Conservation (phyloP, 1,140 invertebrate species). For the Condylostylus longicornis region DNA sequence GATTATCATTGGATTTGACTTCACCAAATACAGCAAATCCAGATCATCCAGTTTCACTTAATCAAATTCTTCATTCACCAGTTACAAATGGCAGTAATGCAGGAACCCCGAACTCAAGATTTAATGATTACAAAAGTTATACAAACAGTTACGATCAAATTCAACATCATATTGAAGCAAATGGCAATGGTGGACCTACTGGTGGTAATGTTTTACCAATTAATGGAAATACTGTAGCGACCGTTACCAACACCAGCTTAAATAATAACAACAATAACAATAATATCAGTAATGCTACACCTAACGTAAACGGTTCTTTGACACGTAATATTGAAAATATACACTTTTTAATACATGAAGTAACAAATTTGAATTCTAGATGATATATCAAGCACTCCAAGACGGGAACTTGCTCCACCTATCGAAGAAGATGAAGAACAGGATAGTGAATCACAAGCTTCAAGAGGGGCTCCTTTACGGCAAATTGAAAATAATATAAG, state of each 20-base stretch:
- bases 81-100: too few relatives aligned
- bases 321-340: too few relatives aligned
- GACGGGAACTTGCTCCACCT: constrained; percentile 36
- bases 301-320: too few relatives aligned
- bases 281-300: too few relatives aligned
- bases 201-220: not conserved
- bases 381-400: too few relatives aligned
- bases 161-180: too few relatives aligned
- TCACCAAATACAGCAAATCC: constrained; percentile 3
- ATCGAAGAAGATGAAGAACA: constrained; percentile 49
- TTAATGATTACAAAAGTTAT: not conserved
- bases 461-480: constrained; percentile 35
- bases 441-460: constrained; percentile 32
- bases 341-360: too few relatives aligned
- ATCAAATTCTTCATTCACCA: too few relatives aligned
- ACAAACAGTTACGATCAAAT: not conserved
- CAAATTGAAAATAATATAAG: constrained; percentile 51
- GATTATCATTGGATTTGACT: constrained; percentile 7
- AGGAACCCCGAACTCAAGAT: too few relatives aligned
- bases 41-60: not conserved
- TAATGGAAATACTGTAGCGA: too few relatives aligned
- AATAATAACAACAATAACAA: constrained; percentile 2
- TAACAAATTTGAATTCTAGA: too few relatives aligned
- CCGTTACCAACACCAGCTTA: constrained; percentile 2
- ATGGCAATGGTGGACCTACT: constrained; percentile 1